A percentile compares a stretch with the other conserved stretches of the same genome.
Conservation (phyloP, 2,888 invertebrate genomes). For the Andrena flavipes region DNA sequence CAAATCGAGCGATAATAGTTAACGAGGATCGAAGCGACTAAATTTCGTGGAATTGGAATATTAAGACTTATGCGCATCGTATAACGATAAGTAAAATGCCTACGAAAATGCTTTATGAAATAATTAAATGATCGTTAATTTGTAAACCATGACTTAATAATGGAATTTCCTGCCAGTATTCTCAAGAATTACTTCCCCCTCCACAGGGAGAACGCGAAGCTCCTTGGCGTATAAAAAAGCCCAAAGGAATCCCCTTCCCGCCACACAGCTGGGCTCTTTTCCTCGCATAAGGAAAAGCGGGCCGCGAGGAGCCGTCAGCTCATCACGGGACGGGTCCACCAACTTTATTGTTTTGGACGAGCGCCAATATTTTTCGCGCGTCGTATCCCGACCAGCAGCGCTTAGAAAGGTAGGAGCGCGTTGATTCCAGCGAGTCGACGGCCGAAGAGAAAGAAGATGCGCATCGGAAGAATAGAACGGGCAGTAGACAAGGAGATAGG, state of each 20-base stretch:
- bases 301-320: conserved; percentile 20
- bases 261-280: neutral
- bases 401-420: conserved; percentile 3
- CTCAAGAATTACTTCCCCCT: neutral
- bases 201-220: neutral
- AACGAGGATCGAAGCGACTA: neutral
- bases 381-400: neutral
- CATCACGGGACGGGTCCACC: conserved; percentile 30
- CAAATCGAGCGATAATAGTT: conserved; percentile 3
- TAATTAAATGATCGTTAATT: too few species aligned
- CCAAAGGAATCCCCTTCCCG: neutral
- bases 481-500: conserved; percentile 32
- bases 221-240: neutral
- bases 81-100: too few species aligned
- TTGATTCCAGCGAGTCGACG: conserved; percentile 10
- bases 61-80: neutral
- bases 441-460: conserved; percentile 28
- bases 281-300: neutral
- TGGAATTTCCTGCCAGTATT: too few species aligned
- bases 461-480: conserved; percentile 40
- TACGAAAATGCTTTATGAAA: too few species aligned
- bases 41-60: conserved; percentile 8
- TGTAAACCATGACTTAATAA: too few species aligned
- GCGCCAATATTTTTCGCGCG: conserved; percentile 65
- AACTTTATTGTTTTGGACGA: conserved; percentile 65